Evolutionary conservation across 2,797 vertebrate genomes (phyloP).

Genomic region (Chanos chanos): DNA sequence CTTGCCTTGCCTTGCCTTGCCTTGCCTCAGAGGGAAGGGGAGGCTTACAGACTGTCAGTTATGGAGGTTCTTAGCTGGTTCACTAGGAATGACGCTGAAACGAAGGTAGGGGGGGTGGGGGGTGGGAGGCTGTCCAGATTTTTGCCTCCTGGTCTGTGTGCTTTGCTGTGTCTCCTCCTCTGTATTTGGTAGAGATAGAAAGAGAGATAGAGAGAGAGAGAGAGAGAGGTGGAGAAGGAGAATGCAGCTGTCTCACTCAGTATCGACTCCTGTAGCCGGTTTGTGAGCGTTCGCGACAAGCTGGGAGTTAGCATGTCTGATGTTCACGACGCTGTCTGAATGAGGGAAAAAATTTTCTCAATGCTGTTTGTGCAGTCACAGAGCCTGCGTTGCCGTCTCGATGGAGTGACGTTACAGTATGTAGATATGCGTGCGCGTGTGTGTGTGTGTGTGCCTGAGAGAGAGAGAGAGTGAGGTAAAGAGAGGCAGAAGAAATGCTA

Average conservation of each 20-base stretch:
- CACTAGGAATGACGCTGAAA: constrained; percentile 49
- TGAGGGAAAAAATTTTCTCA: not conserved
- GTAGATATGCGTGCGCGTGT: too few species aligned
- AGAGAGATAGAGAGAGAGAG: not conserved
- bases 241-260: not conserved
- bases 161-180: not conserved
- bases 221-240: not conserved
- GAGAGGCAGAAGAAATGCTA: too few species aligned
- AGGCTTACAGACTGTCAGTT: constrained; percentile 24
- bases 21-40: not conserved
- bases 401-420: too few species aligned
- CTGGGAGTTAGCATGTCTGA: not conserved
- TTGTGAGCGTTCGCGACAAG: not conserved
- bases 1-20: not conserved
- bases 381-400: too few species aligned
- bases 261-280: too few species aligned
- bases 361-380: too few species aligned
- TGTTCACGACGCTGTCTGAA: not conserved
- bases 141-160: not conserved
- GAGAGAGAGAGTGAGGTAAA: too few species aligned
- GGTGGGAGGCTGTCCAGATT: too few species aligned
- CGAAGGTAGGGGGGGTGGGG: constrained; percentile 60
- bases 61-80: constrained; percentile 58
- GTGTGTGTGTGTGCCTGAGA: too few species aligned
- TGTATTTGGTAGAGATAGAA: not conserved